phyloP scores from a whole-genome alignment of 1,140 invertebrate species.

The Tyrophagus putrescentiae region DNA sequence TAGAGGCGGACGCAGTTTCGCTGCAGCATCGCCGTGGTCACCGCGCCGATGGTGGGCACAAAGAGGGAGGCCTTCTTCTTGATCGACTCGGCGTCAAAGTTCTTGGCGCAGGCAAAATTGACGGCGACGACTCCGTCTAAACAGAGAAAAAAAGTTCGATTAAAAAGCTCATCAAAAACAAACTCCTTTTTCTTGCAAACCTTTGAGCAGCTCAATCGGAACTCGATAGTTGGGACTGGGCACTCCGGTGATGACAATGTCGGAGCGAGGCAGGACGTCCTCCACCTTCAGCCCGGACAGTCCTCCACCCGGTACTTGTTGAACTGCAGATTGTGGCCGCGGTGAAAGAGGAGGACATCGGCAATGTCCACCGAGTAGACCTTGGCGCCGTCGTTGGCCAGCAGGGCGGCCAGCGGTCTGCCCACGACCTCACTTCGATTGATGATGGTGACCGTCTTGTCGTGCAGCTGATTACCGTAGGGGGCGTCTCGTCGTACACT shows the following conservation, averaged over 20 bases:
- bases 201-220: constrained; percentile 15
- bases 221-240: constrained; percentile 16
- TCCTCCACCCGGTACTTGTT: constrained; percentile 15
- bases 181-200: not conserved
- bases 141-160: not conserved
- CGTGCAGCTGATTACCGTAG: constrained; percentile 22
- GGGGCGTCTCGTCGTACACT: constrained; percentile 17
- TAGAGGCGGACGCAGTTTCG: constrained; percentile 26
- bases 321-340: not conserved
- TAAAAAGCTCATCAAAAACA: not conserved
- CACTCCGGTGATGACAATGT: constrained; percentile 22
- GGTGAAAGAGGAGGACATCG: constrained; percentile 20
- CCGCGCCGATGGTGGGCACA: constrained; percentile 21
- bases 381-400: constrained; percentile 22
- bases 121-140: constrained; percentile 16
- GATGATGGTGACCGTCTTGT: constrained; percentile 22
- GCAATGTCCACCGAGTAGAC: constrained; percentile 19
- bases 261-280: constrained; percentile 18
- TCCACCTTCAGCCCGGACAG: constrained; percentile 9
- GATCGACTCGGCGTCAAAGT: constrained; percentile 20
- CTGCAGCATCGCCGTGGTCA: constrained; percentile 23
- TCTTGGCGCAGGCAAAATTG: constrained; percentile 20
- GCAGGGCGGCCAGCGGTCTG: constrained; percentile 20
- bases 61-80: constrained; percentile 18
- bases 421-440: constrained; percentile 24